Base-by-base conservation (phyloP, 2,113 vertebrate species). In the Tenrec ecaudatus region DNA sequence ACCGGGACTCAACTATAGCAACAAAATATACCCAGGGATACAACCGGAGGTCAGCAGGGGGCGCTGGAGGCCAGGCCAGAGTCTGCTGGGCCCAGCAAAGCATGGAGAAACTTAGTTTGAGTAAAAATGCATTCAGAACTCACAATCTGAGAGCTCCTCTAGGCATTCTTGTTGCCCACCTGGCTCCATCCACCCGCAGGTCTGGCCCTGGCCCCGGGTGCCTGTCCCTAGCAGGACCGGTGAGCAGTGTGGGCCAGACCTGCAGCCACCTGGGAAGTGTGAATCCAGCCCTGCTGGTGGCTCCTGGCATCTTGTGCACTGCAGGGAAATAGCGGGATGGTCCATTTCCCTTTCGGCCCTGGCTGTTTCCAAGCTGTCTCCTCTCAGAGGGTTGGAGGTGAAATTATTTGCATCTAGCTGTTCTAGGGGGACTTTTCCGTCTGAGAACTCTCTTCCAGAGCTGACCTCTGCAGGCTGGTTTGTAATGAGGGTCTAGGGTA, bases 41-140 rank as follows among this genome's bases (percentile, higher is more conserved):
- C 8, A 66, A 25, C 25, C 25, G 1, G 22, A 27, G 53, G 14
- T 80, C 93, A 47, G 95, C 20, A 94, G 96, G 92, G 96, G 95
- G 94, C 20, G 69, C 0, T 33, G 3, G 81, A 80, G 76, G 68
- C 7, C 64, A 16, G 58, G 29, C 27, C 27, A 0, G 12, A 1
- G 1, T 58, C 40, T 20, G 1, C 9, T 4, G 25, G 53, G 19
- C 36, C 19, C 0, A 29, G 75, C 12, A 20, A 29, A 82, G 16
- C 7, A 0, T 1, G 9, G 0, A 12, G 17, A 4, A 9, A 2
- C 57, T 38, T 23, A 14, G 6, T 77, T 77, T 77, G 19, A 79
- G 31, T 53, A 10, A 53, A 78, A 47, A 16, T 79, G 16, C 27
- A 16, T 79, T 79, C 43, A 53, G 66, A 36, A 58, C n/a, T 31